Evolutionary conservation across 2,797 vertebrate species (phyloP), one percentile per base, ranked within the genome.

Genomic region (Acanthurus tractus): DNA sequence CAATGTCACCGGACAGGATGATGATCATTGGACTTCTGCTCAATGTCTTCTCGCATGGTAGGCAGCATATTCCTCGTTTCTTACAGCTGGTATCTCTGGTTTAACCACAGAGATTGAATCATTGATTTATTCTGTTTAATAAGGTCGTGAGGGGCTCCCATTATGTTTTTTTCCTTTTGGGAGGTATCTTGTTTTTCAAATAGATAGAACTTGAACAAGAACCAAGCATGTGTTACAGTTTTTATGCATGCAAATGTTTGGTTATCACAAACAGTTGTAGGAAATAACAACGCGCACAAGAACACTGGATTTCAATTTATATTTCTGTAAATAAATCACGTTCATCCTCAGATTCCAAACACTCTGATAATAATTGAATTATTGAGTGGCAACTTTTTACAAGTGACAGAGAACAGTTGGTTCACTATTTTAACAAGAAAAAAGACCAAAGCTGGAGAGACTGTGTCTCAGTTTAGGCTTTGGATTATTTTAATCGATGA

Each of bases 11-110:
- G 72, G 87, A 84, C 89, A 92, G 83, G 86, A 94, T 94, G 92
- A 80, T 94, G 84, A 84, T 93, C 86, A 46, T 92, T 70, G 93
- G 91, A 92, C 87, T 95, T 64, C 88, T 95, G 84, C 85, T 94
- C 81, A 83, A 75, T 52, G 84, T 93, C 85, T 85, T 93, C 76
- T 92, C 78, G 70, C 82, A 80, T 34, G 89, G 94, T 94, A 76
- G 85, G 90, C 17, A 4, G 3, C 36, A 6, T 2, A 4, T 75
- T 63, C 34, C 3, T 50, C 8, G 4, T 56, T 48, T 38, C 7
- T 25, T 9, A 23, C 53, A 38, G 40, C 63, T 15, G 70, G 3
- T 13, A 1, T 36, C 3, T 40, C 3, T 42, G 22, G 36, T 34
- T 20, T 13, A 57, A 42, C 15, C 15, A 6, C 9, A 53, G 7